Evolutionary conservation across 2,113 vertebrate species (phyloP), one percentile per base, ranked within the genome.

Genomic region (Sprattus sprattus): DNA sequence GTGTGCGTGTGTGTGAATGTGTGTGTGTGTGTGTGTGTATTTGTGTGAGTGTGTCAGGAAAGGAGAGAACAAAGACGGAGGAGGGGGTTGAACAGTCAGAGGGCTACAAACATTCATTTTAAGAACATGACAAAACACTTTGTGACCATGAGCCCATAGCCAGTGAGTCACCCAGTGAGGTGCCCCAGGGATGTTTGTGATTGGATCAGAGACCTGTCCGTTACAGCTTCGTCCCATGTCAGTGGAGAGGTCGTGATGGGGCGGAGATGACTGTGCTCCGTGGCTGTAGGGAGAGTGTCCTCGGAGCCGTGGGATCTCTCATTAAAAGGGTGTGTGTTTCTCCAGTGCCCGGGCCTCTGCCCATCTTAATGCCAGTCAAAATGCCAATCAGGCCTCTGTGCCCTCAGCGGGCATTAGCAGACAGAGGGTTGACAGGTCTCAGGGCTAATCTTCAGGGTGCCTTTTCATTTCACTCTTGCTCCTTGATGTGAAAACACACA

Each of bases 141-240:
- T 90, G 83, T 91, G 93, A 93, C 91, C n/a, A 32, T 90, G 89
- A 8, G 25, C 64, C 64, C 64, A 89, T 89, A 81, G 85, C 87
- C 86, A 86, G 91, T 93, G 92, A 93, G 87, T 94, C 92, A 94
- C 84, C 87, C 54, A 86, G 82, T 8, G 20, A 22, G 9, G 57
- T 64, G 22, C 88, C 90, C 89, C 85, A 39, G 11, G 92, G 91
- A 91, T 83, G 81, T 92, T 88, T 84, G 86, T 91, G 89, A 92
- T 91, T 91, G 89, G 89, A 93, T 87, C 87, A 88, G 82, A 82
- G 85, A 84, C 49, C n/a, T 85, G 87, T 90, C 89, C 83, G 81
- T 90, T 81, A 67, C 1, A 54, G 16, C 81, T 81, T 89, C 64
- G 49, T 57, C 52, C 88, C 86, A 88, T 89, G 71, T 78, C 87